Evolutionary conservation across 2,888 invertebrate species (phyloP), one percentile per base, ranked within the genome.

Genomic region (Thecophora atra): DNA sequence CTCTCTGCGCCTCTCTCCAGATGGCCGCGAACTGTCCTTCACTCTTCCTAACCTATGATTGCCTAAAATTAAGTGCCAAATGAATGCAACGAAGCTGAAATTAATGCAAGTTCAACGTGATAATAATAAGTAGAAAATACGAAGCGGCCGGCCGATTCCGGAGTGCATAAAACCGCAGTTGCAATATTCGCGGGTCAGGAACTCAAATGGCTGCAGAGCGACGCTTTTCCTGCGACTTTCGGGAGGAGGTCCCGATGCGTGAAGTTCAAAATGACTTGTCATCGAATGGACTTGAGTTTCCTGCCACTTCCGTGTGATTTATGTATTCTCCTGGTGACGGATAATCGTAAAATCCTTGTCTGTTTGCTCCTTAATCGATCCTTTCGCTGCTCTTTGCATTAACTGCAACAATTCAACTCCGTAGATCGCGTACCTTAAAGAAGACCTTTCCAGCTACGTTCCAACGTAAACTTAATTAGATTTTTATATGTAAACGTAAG

Each of bases 231-330:
- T 11, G 44, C 13, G 47, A 47, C 47, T 17, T 1, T 47, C 47
- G 47, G 6, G 0, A 47, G n/a, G 47, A 15, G 17, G 6, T 15
- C 47, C 47, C 8, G 17, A 15, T 47, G 17, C 17, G 15, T 47
- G 47, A 15, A 37, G 37, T 37, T 37, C 15, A 44, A 44, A 64
- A 54, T 51, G 54, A 67, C 67, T 56, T 52, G 67, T 54, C 67
- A 67, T 62, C 69, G 44, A 69, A 47, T 69, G 13, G 13, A 44
- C 24, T 47, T n/a, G 51, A 26, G 19, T 26, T 11, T 65, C 17
- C 30, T 17, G n/a, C 19, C 80, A 80, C 82, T 82, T 81, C 81
- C 81, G 82, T 81, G 81, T 83, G 81, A 82, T 76, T 76, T 74
- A 71, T 67, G 72, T 76, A 73, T 47, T 66, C 74, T 67, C 66